A percentile compares a stretch with the other conserved stretches of the same genome.
Evolutionary conservation across 2,113 vertebrate genomes (phyloP).

Genomic region (Planiliza haematocheilus): DNA sequence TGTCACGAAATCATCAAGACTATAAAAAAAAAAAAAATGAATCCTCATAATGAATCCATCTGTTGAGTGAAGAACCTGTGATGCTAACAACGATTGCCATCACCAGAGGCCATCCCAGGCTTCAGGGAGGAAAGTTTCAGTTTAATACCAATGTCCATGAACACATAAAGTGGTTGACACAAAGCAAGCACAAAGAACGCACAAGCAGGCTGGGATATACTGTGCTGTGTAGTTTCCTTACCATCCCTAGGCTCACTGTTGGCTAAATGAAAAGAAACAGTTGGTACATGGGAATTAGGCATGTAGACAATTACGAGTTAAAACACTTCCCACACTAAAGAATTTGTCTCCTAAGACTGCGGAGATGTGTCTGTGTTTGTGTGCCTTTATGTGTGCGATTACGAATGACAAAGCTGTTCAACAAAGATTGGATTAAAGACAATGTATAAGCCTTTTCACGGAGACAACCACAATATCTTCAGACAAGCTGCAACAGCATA

Average conservation of each 20-base stretch:
- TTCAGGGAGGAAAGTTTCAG: slow-evolving; percentile 16
- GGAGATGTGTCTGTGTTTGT: slow-evolving; percentile 25
- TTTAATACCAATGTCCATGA: slow-evolving; percentile 2
- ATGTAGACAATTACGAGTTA: slow-evolving; percentile 29
- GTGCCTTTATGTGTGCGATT: not conserved
- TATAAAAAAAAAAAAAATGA: not conserved
- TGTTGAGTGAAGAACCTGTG: slow-evolving; percentile 9
- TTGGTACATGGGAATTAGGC: slow-evolving; percentile 46
- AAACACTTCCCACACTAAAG: slow-evolving; percentile 11
- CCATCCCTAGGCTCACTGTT: slow-evolving; percentile 67
- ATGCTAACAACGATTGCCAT: slow-evolving; percentile 8
- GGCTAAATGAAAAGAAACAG: slow-evolving; percentile 56
- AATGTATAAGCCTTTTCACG: slow-evolving; percentile 29
- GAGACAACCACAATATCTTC: slow-evolving; percentile 21
- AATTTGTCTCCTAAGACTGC: slow-evolving; percentile 13
- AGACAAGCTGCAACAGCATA: not conserved
- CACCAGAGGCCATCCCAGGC: slow-evolving; percentile 46
- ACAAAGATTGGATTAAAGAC: slow-evolving; percentile 54
- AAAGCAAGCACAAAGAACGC: slow-evolving; percentile 29
- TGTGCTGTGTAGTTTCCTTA: slow-evolving; percentile 46
- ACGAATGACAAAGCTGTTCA: slow-evolving; percentile 38
- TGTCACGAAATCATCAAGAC: not conserved
- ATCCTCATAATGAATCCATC: not conserved
- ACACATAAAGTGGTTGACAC: slow-evolving; percentile 9
- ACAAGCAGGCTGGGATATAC: slow-evolving; percentile 14